These are phyloP conservation scores for Aphaenogaster floridana DNA, from an alignment of 1,140 invertebrate species.

Conservation along the genomic window DNA sequence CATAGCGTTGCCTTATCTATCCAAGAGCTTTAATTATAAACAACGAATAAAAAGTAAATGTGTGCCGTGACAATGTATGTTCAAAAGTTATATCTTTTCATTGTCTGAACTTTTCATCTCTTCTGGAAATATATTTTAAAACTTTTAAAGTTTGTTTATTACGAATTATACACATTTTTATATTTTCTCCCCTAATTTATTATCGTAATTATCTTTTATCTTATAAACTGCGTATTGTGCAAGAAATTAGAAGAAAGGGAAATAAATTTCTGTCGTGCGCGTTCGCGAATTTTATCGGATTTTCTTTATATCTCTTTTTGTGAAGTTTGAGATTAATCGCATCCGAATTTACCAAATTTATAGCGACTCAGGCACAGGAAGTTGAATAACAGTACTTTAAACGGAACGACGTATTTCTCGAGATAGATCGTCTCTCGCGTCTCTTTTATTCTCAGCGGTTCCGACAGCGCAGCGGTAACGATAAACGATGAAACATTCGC, in stretches of 20 bases:
- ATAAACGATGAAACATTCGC: conserved; percentile 38
- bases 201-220: not conserved
- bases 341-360: conserved; percentile 15
- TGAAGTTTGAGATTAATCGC: not conserved
- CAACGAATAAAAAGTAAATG: not conserved
- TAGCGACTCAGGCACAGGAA: not conserved
- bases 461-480: conserved; percentile 30
- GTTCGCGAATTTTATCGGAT: not conserved
- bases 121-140: not conserved
- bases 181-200: not conserved
- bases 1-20: not conserved
- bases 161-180: not conserved
- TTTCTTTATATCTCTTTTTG: not conserved
- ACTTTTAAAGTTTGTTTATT: not conserved
- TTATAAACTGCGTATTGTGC: not conserved
- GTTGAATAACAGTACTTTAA: conserved; percentile 11
- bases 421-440: not conserved
- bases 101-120: not conserved
- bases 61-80: not conserved
- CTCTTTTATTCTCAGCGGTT: conserved; percentile 7
- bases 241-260: not conserved
- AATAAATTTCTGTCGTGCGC: conserved; percentile 1
- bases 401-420: not conserved
- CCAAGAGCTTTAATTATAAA: not conserved
- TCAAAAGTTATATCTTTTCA: not conserved